A percentile compares a stretch with the other conserved stretches of the same genome.
Evolutionary conservation across 2,113 vertebrate species (phyloP).

Genomic region (Dinomys branickii): DNA sequence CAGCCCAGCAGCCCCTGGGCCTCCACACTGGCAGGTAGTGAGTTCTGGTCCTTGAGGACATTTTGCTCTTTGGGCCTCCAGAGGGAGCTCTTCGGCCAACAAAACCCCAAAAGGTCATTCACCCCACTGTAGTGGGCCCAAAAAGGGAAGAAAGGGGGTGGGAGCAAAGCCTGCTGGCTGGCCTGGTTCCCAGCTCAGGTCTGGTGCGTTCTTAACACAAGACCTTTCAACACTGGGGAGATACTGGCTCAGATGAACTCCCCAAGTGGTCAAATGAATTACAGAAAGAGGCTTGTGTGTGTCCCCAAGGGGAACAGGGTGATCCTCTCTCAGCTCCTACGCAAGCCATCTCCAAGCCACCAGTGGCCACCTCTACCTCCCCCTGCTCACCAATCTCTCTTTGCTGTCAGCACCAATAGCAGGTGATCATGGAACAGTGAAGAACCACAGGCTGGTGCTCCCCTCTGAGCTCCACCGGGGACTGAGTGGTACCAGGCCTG

Average conservation of each 20-base stretch:
- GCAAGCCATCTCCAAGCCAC: neutral
- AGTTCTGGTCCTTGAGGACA: neutral
- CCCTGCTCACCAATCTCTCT: neutral
- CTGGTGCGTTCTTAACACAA: neutral
- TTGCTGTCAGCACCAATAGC: neutral
- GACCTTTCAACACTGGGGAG: neutral
- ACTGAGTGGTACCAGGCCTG: neutral
- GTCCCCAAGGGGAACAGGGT: neutral
- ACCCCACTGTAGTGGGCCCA: neutral
- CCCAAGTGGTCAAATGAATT: neutral
- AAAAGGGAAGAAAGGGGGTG: neutral
- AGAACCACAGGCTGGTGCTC: neutral
- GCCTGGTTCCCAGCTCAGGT: neutral
- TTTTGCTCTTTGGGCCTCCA: constrained; percentile 58
- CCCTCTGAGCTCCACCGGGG: neutral
- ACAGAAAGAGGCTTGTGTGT: fast-evolving
- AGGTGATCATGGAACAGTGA: neutral
- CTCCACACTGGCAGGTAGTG: neutral
- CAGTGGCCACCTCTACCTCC: neutral
- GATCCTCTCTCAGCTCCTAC: neutral
- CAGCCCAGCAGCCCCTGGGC: neutral
- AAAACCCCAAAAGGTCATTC: neutral
- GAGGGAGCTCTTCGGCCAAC: constrained; percentile 59
- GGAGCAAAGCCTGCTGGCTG: neutral
- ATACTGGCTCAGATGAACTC: constrained; percentile 56